Conservation (phyloP, 2,113 vertebrate genomes). For the Chitala chitala region DNA sequence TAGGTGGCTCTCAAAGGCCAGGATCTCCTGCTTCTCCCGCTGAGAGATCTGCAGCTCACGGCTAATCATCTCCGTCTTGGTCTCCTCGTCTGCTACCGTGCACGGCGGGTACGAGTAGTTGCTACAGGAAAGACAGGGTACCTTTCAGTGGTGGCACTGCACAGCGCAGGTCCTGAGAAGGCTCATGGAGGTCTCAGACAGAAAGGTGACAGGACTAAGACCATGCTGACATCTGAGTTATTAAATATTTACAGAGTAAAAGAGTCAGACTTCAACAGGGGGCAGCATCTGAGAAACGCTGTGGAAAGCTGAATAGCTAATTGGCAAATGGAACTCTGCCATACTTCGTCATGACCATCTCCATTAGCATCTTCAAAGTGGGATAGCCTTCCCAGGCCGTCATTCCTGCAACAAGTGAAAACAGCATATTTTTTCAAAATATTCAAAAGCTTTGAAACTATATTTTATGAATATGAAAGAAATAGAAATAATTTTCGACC, state of each 20-base stretch:
- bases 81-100: slow-evolving; percentile 90
- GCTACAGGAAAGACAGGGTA: slow-evolving; percentile 51
- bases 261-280: no score
- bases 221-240: not conserved
- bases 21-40: slow-evolving; percentile 93
- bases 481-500: no score
- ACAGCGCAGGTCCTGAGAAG: no score
- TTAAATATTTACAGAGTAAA: not conserved
- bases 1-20: slow-evolving; percentile 94
- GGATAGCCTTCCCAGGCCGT: slow-evolving; percentile 96
- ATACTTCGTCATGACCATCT: slow-evolving; percentile 99
- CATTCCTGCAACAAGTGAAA: slow-evolving; percentile 61
- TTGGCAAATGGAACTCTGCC: slow-evolving; percentile 10
- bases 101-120: slow-evolving; percentile 93
- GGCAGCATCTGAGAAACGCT: no score
- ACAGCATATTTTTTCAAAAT: no score
- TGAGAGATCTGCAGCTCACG: slow-evolving; percentile 90
- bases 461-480: no score
- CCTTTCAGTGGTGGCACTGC: no score
- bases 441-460: no score
- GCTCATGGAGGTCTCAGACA: not conserved
- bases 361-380: slow-evolving; percentile 98
- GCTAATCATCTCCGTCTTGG: slow-evolving; percentile 86
- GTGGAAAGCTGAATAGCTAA: no score
- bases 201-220: not conserved